Conservation (phyloP, 1,140 invertebrate species). For the Akabosia matsudoensis region DNA sequence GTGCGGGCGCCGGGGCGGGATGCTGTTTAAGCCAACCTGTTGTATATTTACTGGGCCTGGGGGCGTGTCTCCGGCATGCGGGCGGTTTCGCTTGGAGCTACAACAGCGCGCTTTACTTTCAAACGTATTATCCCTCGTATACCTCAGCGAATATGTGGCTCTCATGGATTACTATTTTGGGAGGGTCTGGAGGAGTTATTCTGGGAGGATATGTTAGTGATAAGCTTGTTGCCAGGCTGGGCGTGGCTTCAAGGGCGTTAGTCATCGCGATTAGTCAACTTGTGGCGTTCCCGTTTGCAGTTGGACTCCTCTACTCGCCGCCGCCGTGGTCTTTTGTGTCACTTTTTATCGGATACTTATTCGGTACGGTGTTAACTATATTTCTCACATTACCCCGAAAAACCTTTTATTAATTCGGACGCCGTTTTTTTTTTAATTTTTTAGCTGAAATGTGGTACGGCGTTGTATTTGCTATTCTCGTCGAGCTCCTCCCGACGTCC, state of each 20-base stretch:
- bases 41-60: conserved; percentile 74
- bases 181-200: conserved; percentile 81
- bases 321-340: conserved; percentile 81
- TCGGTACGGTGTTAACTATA: conserved; percentile 61
- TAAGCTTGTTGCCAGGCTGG: conserved; percentile 80
- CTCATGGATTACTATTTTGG: conserved; percentile 77
- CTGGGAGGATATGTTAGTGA: conserved; percentile 85
- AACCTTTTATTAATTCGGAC: conserved; percentile 6
- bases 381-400: conserved; percentile 1
- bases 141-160: conserved; percentile 76
- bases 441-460: conserved; percentile 89
- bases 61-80: conserved; percentile 80
- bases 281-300: conserved; percentile 79
- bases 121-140: conserved; percentile 78
- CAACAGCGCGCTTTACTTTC: conserved; percentile 82
- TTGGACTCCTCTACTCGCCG: conserved; percentile 77
- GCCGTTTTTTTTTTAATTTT: conserved; percentile 49
- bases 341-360: conserved; percentile 79
- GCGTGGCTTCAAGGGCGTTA: conserved; percentile 74
- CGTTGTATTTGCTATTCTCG: conserved; percentile 80
- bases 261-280: conserved; percentile 75
- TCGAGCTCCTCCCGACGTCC: conserved; percentile 76
- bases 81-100: conserved; percentile 84
- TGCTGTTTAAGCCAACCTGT: conserved; percentile 67
- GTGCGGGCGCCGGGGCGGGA: not conserved